phyloP scores from a whole-genome alignment of 2,113 vertebrate genomes.

The Nansenia antarctica region DNA sequence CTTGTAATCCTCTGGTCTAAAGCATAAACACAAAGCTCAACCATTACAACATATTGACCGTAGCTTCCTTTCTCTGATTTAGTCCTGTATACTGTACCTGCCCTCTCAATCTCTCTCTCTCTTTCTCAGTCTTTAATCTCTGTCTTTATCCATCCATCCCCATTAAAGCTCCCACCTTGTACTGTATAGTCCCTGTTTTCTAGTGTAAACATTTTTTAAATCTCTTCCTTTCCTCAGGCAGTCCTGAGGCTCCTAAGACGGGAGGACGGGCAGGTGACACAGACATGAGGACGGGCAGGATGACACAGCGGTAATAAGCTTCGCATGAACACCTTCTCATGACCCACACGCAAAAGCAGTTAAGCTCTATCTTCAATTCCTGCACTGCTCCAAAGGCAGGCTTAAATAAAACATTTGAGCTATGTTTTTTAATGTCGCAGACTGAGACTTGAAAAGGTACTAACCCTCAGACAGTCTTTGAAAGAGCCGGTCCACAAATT shows the following conservation, averaged over 20 bases:
- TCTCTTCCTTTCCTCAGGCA: no score
- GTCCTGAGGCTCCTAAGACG: background rate
- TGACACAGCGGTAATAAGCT: constrained; percentile 22
- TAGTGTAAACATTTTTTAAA: no score
- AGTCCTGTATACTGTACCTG: background rate
- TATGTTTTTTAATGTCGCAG: constrained; percentile 17
- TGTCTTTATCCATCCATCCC: background rate
- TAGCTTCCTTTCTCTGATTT: background rate
- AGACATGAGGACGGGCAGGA: background rate
- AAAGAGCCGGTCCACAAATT: background rate
- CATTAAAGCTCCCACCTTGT: background rate
- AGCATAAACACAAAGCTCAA: constrained; percentile 7
- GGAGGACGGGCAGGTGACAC: background rate
- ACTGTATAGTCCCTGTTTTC: no score
- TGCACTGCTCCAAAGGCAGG: constrained; percentile 3
- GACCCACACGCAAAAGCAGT: background rate
- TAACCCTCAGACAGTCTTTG: constrained; percentile 14
- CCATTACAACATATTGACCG: background rate
- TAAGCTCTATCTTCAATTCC: constrained; percentile 8
- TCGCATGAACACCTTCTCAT: constrained; percentile 14
- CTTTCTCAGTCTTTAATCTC: background rate
- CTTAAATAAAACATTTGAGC: constrained; percentile 38
- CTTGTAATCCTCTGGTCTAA: background rate
- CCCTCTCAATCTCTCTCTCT: background rate
- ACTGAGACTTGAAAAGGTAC: constrained; percentile 10